These are phyloP conservation scores for Plecotus auritus DNA, from an alignment of 2,113 vertebrate genomes.

Conservation along the genomic window DNA sequence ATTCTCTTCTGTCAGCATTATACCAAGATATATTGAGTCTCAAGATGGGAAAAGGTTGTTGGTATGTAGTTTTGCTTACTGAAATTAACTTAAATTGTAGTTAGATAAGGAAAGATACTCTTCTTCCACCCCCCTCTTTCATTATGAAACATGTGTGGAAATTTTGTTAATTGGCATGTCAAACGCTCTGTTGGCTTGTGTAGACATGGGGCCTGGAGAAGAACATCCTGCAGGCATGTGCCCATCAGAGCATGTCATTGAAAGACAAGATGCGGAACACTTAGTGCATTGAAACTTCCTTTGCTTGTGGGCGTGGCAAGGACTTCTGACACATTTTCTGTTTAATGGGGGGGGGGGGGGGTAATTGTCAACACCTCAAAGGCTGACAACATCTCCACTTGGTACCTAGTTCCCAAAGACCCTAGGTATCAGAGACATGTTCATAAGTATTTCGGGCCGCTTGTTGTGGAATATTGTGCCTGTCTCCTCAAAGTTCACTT, in stretches of 20 bases:
- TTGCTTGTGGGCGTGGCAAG: background rate
- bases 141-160: background rate
- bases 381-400: background rate
- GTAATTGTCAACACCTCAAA: background rate
- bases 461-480: background rate
- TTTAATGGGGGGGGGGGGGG: background rate
- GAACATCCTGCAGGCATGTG: background rate
- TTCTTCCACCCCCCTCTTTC: background rate
- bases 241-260: background rate
- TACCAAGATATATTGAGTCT: background rate
- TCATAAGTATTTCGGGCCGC: background rate
- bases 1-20: background rate
- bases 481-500: background rate
- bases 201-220: background rate
- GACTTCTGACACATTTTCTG: background rate
- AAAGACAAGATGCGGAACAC: background rate
- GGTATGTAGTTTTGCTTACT: conserved; percentile 36
- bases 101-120: background rate
- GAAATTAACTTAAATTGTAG: conserved; percentile 42
- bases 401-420: background rate
- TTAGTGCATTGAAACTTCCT: background rate
- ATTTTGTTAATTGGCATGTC: background rate
- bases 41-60: background rate
- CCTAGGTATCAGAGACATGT: background rate
- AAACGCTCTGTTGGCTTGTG: background rate